Evolutionary conservation across 2,797 vertebrate genomes (phyloP).

Genomic region (Hipposideros larvatus): DNA sequence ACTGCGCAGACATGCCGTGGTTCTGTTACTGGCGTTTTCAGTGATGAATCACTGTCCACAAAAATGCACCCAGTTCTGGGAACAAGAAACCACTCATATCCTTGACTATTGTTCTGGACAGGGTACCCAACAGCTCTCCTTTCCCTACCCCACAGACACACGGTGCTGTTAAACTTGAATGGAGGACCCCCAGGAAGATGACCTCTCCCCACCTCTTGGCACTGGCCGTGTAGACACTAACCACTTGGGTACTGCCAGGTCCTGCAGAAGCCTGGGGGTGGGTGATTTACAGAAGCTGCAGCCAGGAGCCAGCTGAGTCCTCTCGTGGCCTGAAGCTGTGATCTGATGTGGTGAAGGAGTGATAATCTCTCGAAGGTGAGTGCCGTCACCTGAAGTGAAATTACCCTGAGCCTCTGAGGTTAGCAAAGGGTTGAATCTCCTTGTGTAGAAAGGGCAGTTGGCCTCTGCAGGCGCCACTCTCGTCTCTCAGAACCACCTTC

Average conservation of each 20-base stretch:
- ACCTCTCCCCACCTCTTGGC: background rate
- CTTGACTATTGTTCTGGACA: slow-evolving; percentile 74
- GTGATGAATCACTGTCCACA: slow-evolving; percentile 80
- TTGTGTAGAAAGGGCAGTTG: background rate
- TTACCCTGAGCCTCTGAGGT: background rate
- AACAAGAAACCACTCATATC: slow-evolving; percentile 70
- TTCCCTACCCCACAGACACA: background rate
- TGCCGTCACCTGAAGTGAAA: slow-evolving; percentile 1
- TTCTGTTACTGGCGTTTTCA: slow-evolving; percentile 58
- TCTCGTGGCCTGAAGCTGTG: background rate
- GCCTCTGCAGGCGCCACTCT: background rate
- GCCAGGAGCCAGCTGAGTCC: background rate
- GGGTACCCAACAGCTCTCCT: background rate
- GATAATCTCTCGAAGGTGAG: background rate
- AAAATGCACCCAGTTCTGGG: slow-evolving; percentile 78
- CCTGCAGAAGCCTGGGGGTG: background rate
- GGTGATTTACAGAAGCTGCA: background rate
- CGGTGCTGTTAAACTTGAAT: background rate
- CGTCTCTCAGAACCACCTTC: background rate
- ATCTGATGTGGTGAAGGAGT: background rate
- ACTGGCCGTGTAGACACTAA: background rate
- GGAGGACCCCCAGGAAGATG: background rate
- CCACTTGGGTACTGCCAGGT: rapidly evolving
- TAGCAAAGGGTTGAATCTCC: background rate
- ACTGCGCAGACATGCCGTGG: slow-evolving; percentile 65